Conservation (phyloP, 2,888 invertebrate genomes). For the Drosophila buzzatii region DNA sequence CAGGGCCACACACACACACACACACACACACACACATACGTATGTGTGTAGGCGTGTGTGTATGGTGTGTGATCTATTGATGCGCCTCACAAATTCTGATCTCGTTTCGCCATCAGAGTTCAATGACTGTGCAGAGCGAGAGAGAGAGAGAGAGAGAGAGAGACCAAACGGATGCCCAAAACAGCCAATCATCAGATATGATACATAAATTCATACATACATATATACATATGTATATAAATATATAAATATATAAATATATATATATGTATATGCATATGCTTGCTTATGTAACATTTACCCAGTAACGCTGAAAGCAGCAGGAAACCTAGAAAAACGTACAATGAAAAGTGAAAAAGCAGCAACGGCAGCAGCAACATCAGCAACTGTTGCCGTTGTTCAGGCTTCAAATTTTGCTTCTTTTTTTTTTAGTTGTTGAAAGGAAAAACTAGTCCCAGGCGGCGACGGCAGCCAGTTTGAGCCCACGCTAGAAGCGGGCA, state of each 20-base stretch:
- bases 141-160: neutral
- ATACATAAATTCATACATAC: neutral
- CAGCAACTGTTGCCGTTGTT: slow-evolving; percentile 38
- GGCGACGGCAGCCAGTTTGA: slow-evolving; percentile 52
- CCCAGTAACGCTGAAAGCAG: slow-evolving; percentile 82
- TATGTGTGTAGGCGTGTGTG: neutral
- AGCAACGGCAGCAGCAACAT: neutral
- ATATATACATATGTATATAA: neutral
- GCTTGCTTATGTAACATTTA: slow-evolving; percentile 81
- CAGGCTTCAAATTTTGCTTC: slow-evolving; percentile 27
- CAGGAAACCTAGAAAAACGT: slow-evolving; percentile 78
- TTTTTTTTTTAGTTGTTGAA: slow-evolving; percentile 46
- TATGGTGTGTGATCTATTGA: slow-evolving; percentile 9
- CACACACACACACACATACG: neutral
- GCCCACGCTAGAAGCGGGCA: slow-evolving; percentile 60
- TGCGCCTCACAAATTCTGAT: slow-evolving; percentile 39
- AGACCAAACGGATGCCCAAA: slow-evolving; percentile 16
- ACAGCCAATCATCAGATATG: neutral
- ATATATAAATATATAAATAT: neutral
- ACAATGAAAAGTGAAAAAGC: slow-evolving; percentile 59
- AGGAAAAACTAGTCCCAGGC: slow-evolving; percentile 71
- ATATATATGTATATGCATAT: neutral
- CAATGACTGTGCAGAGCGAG: slow-evolving; percentile 27
- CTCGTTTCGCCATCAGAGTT: slow-evolving; percentile 38
- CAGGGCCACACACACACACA: slow-evolving; percentile 24